Evolutionary conservation across 2,888 invertebrate species (phyloP), one percentile per base, ranked within the genome.

Genomic region (Deilephila elpenor): DNA sequence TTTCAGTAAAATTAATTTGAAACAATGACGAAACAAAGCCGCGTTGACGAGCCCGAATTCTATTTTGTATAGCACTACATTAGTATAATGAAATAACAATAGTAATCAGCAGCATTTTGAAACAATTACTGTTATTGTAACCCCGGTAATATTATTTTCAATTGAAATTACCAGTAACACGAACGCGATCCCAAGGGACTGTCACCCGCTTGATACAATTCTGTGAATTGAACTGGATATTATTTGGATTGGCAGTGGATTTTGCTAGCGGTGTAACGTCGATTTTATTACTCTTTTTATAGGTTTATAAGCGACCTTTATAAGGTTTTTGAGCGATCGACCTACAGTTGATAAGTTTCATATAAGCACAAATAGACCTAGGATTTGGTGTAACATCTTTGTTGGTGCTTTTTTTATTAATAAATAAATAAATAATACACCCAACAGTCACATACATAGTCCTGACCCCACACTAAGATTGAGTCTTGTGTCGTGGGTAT

Each of bases 81-180:
- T 67, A 67, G 67, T 51, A 17, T 67, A 51, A 67, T 67, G 44
- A 51, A 67, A 32, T 61, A 32, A 64, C 64, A 64, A 64, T 64
- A n/a, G 56, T 56, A 44, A 67, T 67, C 67, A 67, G 25, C 51
- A 25, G 14, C 25, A 67, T 67, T 67, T 67, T 51, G 67, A 51
- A 67, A 25, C 67, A 44, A 67, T 67, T 51, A 67, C 51, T 20
- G 67, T 14, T 44, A 67, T 67, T 67, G 67, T 67, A 20, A 44
- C 37, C 20, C 17, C 51, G 44, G 20, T 67, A 37, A 44, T 64
- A 67, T 51, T 67, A 67, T 67, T 67, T 67, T 67, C 67, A 51
- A 67, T 51, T 67, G 67, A 51, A 44, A 67, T 67, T 51, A 67
- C 62, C 56, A 62, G 61, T 29, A 61, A 62, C 37, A 62, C 51